These are phyloP conservation scores for Polyommatus iphigenia DNA, from an alignment of 2,888 invertebrate species.

Conservation along the genomic window DNA sequence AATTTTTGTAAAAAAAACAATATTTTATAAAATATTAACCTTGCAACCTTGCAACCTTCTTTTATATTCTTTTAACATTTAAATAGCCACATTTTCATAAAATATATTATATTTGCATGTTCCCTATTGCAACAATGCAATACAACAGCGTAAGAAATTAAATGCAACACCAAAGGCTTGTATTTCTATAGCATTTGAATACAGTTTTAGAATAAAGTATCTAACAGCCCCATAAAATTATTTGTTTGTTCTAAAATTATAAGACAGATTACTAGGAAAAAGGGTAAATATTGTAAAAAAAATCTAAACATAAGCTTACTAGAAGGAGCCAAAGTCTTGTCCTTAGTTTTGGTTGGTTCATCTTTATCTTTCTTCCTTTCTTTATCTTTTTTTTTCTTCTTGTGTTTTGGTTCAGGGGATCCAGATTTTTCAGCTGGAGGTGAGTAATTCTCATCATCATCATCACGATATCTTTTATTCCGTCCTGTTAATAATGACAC, in stretches of 20 bases:
- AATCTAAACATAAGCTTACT: constrained; percentile 53
- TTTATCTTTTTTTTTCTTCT: constrained; percentile 62
- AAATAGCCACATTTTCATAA: no score
- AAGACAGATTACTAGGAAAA: no score
- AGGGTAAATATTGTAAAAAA: neutral
- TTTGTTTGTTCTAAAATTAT: no score
- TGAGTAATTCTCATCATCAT: constrained; percentile 62
- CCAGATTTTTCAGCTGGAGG: constrained; percentile 60
- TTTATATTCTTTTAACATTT: no score
- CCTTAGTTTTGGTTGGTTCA: constrained; percentile 64
- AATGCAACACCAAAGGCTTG: neutral
- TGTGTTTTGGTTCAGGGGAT: constrained; percentile 61
- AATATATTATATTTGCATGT: no score
- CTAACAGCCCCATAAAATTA: no score
- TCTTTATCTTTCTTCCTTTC: constrained; percentile 50
- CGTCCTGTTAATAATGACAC: constrained; percentile 51
- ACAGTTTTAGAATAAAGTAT: neutral
- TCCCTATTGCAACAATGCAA: no score
- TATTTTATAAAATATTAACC: no score
- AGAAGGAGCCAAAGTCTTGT: constrained; percentile 73
- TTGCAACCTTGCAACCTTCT: no score
- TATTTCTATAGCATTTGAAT: neutral
- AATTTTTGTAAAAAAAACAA: no score
- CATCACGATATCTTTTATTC: constrained; percentile 54
- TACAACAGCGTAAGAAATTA: neutral